Evolutionary conservation across 2,113 vertebrate species (phyloP), one percentile per base, ranked within the genome.

Genomic region (Centropristis striata): DNA sequence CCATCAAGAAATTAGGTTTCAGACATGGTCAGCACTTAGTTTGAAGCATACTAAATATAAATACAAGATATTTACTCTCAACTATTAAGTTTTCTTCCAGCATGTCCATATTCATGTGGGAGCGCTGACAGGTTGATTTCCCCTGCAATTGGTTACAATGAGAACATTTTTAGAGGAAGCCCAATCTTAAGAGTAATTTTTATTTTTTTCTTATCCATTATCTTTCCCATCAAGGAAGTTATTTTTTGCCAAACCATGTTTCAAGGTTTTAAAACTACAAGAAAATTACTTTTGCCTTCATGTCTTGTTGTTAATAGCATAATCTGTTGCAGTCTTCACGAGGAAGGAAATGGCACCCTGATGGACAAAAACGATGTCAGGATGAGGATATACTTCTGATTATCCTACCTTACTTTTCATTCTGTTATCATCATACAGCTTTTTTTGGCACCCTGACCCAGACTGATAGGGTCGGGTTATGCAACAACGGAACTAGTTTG

Each of bases 231-330:
- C 59, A 41, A 63, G 23, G 23, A n/a, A 27, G 20, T 21, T n/a
- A 28, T 57, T 55, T 55, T 39, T 55, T 16, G 9, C 15, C 15
- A 10, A 11, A 28, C 16, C 25, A 46, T 49, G 5, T 44, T 42
- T 41, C 25, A 27, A 16, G 4, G 32, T 67, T 42, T 70, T 21
- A 59, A 49, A 59, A 25, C 44, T 27, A 59, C 4, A 4, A 71
- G 55, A 20, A 75, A 75, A 57, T 36, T 28, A 64, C 25, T 42
- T 44, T 20, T n/a, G 11, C 49, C 18, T 51, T 25, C 25, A 25
- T 16, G 32, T 49, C 44, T 54, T 53, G 47, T 42, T 42, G 9
- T 41, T 36, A 28, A 53, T 21, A 42, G 16, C 18, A 41, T 21
- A 61, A 27, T 42, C 39, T 5, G 28, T 42, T 2, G 46, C 46